Conservation (phyloP, 2,113 vertebrate species). For the Hyla sarda region DNA sequence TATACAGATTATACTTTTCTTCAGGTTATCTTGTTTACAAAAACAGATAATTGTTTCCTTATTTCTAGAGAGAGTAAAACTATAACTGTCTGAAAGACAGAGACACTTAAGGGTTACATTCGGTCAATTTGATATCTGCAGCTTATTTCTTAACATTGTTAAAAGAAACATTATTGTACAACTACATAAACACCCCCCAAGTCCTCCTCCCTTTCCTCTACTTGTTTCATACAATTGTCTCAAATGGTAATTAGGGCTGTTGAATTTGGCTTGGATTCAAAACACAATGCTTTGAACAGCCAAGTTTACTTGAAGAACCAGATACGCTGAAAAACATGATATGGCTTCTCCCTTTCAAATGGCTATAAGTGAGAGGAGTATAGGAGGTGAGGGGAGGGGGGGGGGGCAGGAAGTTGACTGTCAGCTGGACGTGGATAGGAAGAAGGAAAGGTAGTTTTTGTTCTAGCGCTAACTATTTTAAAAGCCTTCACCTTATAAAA, state of each 20-base stretch:
- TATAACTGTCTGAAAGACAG: not conserved
- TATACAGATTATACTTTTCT: no score
- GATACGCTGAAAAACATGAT: conserved; percentile 45
- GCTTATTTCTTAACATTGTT: conserved; percentile 26
- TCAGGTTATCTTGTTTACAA: no score
- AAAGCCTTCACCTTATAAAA: conserved; percentile 42
- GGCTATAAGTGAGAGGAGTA: not conserved
- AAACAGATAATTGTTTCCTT: no score
- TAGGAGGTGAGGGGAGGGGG: not conserved
- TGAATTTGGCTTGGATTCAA: conserved; percentile 52
- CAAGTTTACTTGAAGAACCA: conserved; percentile 57
- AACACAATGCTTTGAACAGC: conserved; percentile 51
- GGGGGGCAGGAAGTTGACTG: conserved; percentile 18
- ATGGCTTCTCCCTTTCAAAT: not conserved
- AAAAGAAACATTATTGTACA: conserved; percentile 38
- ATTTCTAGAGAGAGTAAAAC: no score
- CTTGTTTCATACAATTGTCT: conserved; percentile 57
- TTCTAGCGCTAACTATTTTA: conserved; percentile 15
- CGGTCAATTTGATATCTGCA: not conserved
- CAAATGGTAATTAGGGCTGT: conserved; percentile 56
- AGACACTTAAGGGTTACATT: not conserved
- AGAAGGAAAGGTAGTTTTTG: conserved; percentile 5
- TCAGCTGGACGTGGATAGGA: conserved; percentile 17
- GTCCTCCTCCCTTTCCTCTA: conserved; percentile 58
- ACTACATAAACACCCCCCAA: conserved; percentile 46